A percentile compares a stretch with the other conserved stretches of the same genome.
These are phyloP conservation scores for Elgonia sp. DNA, from an alignment of 2,888 invertebrate species.

Conservation along the genomic window DNA sequence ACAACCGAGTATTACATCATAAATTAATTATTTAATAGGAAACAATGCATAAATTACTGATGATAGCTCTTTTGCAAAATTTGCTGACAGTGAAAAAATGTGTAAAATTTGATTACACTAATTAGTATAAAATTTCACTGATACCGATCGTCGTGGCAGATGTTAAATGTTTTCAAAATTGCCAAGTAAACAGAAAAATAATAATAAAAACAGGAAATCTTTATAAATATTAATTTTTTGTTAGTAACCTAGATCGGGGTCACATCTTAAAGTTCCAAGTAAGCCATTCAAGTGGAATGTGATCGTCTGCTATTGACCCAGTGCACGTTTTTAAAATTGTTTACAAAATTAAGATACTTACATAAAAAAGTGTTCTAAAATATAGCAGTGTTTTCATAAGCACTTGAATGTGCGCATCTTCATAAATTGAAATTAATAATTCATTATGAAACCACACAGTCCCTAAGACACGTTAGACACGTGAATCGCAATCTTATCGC, in stretches of 20 bases:
- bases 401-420: constrained; percentile 2
- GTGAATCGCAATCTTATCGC: constrained; percentile 25
- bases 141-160: neutral
- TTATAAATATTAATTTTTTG: constrained; percentile 26
- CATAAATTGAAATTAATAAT: constrained; percentile 9
- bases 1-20: neutral
- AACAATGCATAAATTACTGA: neutral
- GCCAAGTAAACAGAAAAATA: constrained; percentile 23
- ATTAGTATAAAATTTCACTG: constrained; percentile 20
- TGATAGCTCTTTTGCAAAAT: constrained; percentile 6
- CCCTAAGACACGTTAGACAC: neutral
- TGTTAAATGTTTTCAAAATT: neutral
- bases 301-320: constrained; percentile 53
- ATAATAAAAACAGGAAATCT: neutral
- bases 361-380: constrained; percentile 25
- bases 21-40: constrained; percentile 11
- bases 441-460: constrained; percentile 6
- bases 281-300: constrained; percentile 39
- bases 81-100: constrained; percentile 23
- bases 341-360: constrained; percentile 39
- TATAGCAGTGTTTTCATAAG: constrained; percentile 11
- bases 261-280: constrained; percentile 40
- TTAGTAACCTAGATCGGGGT: constrained; percentile 26
- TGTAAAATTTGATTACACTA: constrained; percentile 20
- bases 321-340: constrained; percentile 28